A percentile compares a stretch with the other conserved stretches of the same genome.
These are phyloP conservation scores for Notarius quadriscutis DNA, from an alignment of 2,113 vertebrate genomes.

Conservation along the genomic window DNA sequence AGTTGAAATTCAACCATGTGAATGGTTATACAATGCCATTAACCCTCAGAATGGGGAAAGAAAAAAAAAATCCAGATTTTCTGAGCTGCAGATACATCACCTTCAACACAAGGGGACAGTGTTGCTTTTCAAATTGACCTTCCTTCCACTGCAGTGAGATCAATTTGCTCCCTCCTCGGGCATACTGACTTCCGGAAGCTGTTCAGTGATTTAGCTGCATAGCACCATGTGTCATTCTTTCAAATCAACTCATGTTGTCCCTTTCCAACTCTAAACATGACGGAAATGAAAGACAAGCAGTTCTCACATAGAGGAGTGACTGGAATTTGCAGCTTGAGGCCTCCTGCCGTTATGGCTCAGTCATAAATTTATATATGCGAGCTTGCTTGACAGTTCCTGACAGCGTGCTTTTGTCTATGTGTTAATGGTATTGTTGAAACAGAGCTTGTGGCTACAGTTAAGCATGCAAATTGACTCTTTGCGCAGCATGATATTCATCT, in stretches of 20 bases:
- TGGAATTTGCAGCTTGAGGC: constrained; percentile 44
- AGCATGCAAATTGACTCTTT: constrained; percentile 37
- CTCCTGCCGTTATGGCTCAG: constrained; percentile 37
- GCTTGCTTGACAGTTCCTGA: constrained; percentile 38
- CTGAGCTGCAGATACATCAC: background rate
- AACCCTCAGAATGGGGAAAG: background rate
- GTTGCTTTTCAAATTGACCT: constrained; percentile 45
- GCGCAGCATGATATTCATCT: constrained; percentile 5
- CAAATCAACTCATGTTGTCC: constrained; percentile 45
- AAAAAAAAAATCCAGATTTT: background rate
- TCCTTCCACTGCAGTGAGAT: constrained; percentile 30
- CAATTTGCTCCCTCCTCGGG: constrained; percentile 11
- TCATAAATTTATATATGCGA: constrained; percentile 42
- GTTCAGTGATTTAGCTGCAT: constrained; percentile 43
- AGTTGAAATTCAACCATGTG: background rate
- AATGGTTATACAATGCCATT: background rate
- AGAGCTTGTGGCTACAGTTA: constrained; percentile 39
- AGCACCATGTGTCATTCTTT: constrained; percentile 32
- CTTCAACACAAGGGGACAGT: constrained; percentile 56
- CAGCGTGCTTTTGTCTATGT: constrained; percentile 35
- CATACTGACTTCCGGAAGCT: constrained; percentile 22
- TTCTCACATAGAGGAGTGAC: constrained; percentile 6
- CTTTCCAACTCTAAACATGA: constrained; percentile 27
- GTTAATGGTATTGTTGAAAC: constrained; percentile 45
- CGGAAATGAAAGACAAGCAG: constrained; percentile 44